Evolutionary conservation across 2,888 invertebrate species (phyloP).

Genomic region (Falcaria lacertinaria): DNA sequence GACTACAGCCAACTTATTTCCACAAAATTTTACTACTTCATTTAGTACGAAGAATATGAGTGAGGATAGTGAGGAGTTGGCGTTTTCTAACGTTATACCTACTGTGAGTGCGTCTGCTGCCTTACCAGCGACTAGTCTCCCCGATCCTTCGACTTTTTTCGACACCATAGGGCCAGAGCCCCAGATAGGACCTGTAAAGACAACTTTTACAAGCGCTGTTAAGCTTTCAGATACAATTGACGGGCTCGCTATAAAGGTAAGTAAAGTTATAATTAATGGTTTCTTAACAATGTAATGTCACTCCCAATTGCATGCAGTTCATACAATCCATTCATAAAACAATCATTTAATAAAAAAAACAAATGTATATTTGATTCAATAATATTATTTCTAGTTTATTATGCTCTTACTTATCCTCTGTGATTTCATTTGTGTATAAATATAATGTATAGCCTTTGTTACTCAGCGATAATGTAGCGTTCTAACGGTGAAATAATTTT

Average conservation of each 20-base stretch:
- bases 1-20: conserved; percentile 38
- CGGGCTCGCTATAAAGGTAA: conserved; percentile 62
- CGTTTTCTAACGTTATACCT: conserved; percentile 53
- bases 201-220: conserved; percentile 37
- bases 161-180: conserved; percentile 70
- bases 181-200: conserved; percentile 44
- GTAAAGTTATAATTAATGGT: too few relatives aligned
- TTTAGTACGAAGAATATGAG: conserved; percentile 42
- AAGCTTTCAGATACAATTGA: conserved; percentile 60
- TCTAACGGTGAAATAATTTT: too few relatives aligned
- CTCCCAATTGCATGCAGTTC: too few relatives aligned
- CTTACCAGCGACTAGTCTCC: conserved; percentile 59
- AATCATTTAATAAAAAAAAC: too few relatives aligned
- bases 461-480: too few relatives aligned
- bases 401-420: too few relatives aligned
- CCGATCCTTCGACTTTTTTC: conserved; percentile 74
- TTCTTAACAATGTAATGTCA: too few relatives aligned
- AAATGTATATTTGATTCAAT: too few relatives aligned
- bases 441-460: too few relatives aligned
- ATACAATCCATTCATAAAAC: too few relatives aligned
- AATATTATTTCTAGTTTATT: too few relatives aligned
- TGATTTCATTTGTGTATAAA: too few relatives aligned
- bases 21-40: conserved; percentile 48
- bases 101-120: conserved; percentile 56
- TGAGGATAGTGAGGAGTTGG: conserved; percentile 54